A percentile compares a stretch with the other conserved stretches of the same genome.
Conservation (phyloP, 37 sponge, comb jelly and placozoan species). For the Ianthella basta region DNA sequence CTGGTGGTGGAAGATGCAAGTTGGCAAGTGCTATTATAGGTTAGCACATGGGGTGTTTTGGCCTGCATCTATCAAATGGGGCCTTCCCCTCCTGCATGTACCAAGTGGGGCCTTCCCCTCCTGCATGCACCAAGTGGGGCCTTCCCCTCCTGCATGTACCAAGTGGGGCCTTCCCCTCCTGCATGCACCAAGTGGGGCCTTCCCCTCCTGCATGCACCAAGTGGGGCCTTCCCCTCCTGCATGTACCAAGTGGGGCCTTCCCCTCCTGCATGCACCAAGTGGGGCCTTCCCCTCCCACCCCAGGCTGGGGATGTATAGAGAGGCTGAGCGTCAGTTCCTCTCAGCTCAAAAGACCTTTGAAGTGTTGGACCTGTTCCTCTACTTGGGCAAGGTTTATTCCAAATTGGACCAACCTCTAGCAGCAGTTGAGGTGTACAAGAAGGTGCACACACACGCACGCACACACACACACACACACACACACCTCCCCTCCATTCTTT, state of each 20-base stretch:
- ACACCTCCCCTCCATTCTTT: no score
- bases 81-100: no score
- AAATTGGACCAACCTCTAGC: slow-evolving; percentile 93
- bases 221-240: neutral
- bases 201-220: neutral
- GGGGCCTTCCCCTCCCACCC: neutral
- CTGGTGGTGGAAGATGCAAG: slow-evolving; percentile 99
- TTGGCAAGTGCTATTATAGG: slow-evolving; percentile 99
- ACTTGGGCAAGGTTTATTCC: slow-evolving; percentile 91
- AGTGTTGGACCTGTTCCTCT: slow-evolving; percentile 87
- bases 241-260: neutral
- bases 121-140: no score
- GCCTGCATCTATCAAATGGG: neutral
- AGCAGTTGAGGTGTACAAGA: slow-evolving; percentile 86
- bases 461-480: no score
- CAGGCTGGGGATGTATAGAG: slow-evolving; percentile 91
- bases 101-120: neutral
- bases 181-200: no score
- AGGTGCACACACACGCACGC: slow-evolving; percentile 42
- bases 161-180: neutral
- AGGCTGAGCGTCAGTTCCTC: slow-evolving; percentile 95
- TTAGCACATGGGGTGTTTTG: neutral
- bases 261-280: no score
- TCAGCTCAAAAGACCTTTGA: slow-evolving; percentile 81
- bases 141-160: no score